phyloP scores from a whole-genome alignment of 2,113 vertebrate species.

The Geothlypis trichas region DNA sequence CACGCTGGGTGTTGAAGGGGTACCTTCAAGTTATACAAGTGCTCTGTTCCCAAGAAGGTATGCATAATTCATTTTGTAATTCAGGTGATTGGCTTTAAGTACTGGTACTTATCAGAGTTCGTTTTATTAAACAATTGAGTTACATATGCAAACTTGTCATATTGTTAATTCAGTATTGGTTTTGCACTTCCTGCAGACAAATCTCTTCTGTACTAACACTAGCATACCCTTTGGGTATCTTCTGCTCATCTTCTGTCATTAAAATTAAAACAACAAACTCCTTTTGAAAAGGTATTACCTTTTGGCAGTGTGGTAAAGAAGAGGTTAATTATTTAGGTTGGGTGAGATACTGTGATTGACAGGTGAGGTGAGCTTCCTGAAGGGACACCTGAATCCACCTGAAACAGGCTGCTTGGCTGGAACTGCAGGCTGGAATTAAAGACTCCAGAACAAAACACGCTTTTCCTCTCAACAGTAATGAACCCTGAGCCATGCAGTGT shows the following conservation, averaged over 20 bases:
- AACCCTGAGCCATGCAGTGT: constrained; percentile 43
- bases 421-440: constrained; percentile 21
- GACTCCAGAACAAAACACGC: constrained; percentile 38
- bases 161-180: background rate
- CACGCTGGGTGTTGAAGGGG: background rate
- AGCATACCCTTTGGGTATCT: background rate
- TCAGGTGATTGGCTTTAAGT: background rate
- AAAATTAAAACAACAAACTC: background rate
- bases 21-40: background rate
- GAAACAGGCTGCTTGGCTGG: constrained; percentile 23
- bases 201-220: background rate
- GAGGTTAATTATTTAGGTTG: constrained; percentile 17
- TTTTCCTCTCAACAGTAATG: constrained; percentile 50
- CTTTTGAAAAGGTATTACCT: background rate
- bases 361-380: constrained; percentile 11
- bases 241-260: background rate
- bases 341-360: background rate
- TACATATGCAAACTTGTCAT: background rate
- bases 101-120: background rate
- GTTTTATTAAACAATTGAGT: background rate
- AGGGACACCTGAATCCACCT: background rate
- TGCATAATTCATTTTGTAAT: background rate
- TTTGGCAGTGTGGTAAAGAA: background rate
- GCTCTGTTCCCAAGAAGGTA: background rate
- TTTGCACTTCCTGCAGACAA: background rate